Evolutionary conservation across 2,113 vertebrate species (phyloP), one percentile per base, ranked within the genome.

Genomic region (Oceanodroma tethys): DNA sequence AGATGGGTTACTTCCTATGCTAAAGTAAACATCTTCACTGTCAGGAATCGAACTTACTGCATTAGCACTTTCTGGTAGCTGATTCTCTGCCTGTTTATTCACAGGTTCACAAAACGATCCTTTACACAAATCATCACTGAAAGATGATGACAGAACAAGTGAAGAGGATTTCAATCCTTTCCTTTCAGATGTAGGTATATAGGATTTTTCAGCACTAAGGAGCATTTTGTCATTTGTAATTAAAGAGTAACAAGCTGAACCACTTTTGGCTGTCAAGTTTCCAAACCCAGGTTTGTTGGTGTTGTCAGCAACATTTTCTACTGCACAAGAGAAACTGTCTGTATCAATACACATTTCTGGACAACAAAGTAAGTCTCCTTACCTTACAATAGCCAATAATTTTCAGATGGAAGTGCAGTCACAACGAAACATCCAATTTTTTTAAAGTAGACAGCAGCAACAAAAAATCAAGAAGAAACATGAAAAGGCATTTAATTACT

Each of bases 361-460:
- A 97, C 97, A 98, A 97, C 95, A 98, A 98, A 98, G 97, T 98
- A 98, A 98, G 99, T 99, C 99, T 99, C 99, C 99, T 99, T 99
- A 99, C 99, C 99, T 99, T 99, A 99, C 99, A 95, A 98, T 97
- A 99, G 99, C 99, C 99, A 99, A 98, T 95, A 93, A 97, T 98
- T 98, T 98, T 98, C 98, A 98, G 96, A 95, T 87, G 92, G 78
- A 86, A 94, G 94, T 80, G 92, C 14, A 67, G 94, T 47, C 95
- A 95, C 72, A 95, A 52, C 23, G 67, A 97, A 96, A 94, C 60
- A 84, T 87, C 81, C 90, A 27, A 90, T 85, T 81, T 96, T 97
- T 96, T 95, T 70, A 71, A 95, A 97, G 96, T 88, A 95, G 96
- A 97, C 87, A 96, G 98, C 95, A 97, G 96, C 96, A 97, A 95